These are phyloP conservation scores for Helicoverpa zea DNA, from an alignment of 1,140 invertebrate genomes.

Conservation along the genomic window DNA sequence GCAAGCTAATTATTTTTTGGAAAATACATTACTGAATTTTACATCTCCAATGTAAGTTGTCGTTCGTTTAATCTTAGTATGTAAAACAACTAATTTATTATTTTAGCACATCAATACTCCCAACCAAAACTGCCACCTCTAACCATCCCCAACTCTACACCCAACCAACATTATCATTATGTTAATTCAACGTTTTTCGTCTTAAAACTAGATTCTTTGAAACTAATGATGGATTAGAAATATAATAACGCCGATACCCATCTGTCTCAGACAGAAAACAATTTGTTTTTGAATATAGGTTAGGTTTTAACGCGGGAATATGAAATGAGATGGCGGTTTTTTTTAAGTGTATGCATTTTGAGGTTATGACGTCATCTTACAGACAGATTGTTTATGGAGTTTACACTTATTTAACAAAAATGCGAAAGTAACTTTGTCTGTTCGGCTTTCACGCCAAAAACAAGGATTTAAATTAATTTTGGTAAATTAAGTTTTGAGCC, in stretches of 20 bases:
- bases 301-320: constrained; percentile 49
- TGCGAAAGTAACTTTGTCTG: no score
- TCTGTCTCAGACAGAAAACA: constrained; percentile 59
- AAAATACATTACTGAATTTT: no score
- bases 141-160: constrained; percentile 42
- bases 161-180: constrained; percentile 61
- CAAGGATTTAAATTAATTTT: no score
- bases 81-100: neutral
- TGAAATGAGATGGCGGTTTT: constrained; percentile 18
- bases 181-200: constrained; percentile 61
- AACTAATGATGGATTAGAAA: constrained; percentile 60
- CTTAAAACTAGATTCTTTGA: constrained; percentile 57
- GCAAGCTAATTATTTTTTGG: no score
- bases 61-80: no score
- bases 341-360: constrained; percentile 33
- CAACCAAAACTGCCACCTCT: constrained; percentile 33
- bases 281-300: constrained; percentile 57
- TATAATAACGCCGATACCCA: constrained; percentile 62
- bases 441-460: no score
- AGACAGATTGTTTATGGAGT: neutral
- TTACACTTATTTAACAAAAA: no score
- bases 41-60: no score
- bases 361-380: constrained; percentile 29
- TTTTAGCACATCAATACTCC: no score
- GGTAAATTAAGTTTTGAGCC: no score